Base-by-base conservation (phyloP, 30 jellyfish, hydroid and myxozoan species). In the Mastigias papua region DNA sequence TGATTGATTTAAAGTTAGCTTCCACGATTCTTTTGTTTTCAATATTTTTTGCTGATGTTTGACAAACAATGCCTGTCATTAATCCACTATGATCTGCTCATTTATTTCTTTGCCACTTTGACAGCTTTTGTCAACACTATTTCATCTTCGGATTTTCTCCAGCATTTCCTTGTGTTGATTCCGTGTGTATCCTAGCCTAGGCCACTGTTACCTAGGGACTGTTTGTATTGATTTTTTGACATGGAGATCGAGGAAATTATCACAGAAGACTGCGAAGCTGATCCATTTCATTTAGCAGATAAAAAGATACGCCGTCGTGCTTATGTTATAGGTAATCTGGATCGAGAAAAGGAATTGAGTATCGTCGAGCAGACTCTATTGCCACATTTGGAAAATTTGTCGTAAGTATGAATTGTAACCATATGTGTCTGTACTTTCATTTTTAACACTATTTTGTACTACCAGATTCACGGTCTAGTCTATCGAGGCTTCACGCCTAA, bases 321-420 rank as follows among this genome's bases (percentile, higher is more conserved):
- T 78, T 78, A 57, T 49, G 25, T 84, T 58, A 3, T 78, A 82
- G 95, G 70, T 81, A 92, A 95, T 29, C 73, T 95, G 77, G 98
- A 95, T 62, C 82, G 85, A 73, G 91, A 77, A 42, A 95, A 88
- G 69, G 99, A 95, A 75, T 73, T 95, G 73, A 94, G 87, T 72
- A 92, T 95, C 22, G 97, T 95, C 21, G 99, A 90, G 72, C 96
- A 90, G 50, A 95, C 99, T 4, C 86, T 95, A 58, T 63, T 95
- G 46, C 99, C 99, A 34, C 99, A 95, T 90, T 90, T 95, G 30
- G 98, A 88, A 46, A 96, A 98, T 2, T 69, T 95, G 25, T 81
- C 92, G 99, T 95, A 70, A 66, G 98, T 81, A 16, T n/a, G n/a
- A n/a, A n/a, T n/a, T n/a, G n/a, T n/a, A n/a, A n/a, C n/a, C n/a